A percentile compares a stretch with the other conserved stretches of the same genome.
phyloP scores from a whole-genome alignment of 2,797 vertebrate genomes.

The Cirrhinus mrigala region DNA sequence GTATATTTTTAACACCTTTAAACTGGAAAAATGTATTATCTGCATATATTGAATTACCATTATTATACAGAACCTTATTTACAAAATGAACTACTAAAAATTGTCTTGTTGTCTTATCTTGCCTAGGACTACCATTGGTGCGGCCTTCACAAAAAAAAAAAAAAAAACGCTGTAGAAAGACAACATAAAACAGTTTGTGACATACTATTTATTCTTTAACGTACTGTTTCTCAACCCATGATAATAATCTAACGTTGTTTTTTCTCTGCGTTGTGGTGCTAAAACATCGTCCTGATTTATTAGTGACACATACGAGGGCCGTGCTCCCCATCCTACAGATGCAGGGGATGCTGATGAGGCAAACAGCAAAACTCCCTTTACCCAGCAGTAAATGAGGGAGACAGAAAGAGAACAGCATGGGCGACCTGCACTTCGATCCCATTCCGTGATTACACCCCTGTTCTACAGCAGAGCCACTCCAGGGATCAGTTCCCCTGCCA shows the following conservation, averaged over 20 bases:
- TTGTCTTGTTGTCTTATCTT: neutral
- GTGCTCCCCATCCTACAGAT: neutral
- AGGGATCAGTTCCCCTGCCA: conserved; percentile 49
- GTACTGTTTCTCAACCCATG: neutral
- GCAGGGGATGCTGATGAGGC: conserved; percentile 24
- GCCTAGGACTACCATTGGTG: neutral
- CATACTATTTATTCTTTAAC: neutral
- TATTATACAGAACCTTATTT: neutral
- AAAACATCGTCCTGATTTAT: conserved; percentile 11
- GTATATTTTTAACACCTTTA: no score
- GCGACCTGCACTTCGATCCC: conserved; percentile 46
- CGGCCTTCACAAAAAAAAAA: neutral
- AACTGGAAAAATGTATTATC: no score
- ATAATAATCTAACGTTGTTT: conserved; percentile 1
- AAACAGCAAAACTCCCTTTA: conserved; percentile 28
- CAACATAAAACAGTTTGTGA: conserved; percentile 1
- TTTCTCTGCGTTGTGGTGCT: neutral
- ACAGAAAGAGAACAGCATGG: conserved; percentile 28
- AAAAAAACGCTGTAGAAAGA: neutral
- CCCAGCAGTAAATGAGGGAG: conserved; percentile 44
- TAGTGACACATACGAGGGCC: neutral
- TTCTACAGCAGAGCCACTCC: conserved; percentile 45
- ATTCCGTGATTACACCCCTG: conserved; percentile 38
- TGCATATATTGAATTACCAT: neutral
- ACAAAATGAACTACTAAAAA: neutral